Evolutionary conservation across 1,140 invertebrate genomes (phyloP), one percentile per base, ranked within the genome.

Genomic region (Ips typographus): DNA sequence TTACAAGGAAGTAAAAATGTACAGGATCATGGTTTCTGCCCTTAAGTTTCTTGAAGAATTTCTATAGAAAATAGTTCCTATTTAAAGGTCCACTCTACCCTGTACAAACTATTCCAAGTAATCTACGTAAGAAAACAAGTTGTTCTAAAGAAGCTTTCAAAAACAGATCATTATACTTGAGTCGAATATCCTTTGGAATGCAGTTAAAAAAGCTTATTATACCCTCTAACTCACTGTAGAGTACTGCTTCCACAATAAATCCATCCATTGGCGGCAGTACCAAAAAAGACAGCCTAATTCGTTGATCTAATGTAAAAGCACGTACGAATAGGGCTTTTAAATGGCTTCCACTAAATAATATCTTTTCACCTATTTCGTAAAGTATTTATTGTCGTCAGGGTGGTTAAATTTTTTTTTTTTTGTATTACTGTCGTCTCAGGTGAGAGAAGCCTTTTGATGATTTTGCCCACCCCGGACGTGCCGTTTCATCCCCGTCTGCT

Each of bases 391-490:
- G 47, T 41, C 49, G 44, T 7, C 37, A 53, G 47, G 61, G 61
- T 53, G 37, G 44, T 52, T 40, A 6, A 7, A 44, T 63, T 52
- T 52, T 49, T 63, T 40, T 60, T 52, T 40, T 8, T n/a, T 42
- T 38, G 7, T 59, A 59, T 59, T 59, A 36, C 37, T 37, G 5
- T 3, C 38, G 61, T 6, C 41, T 40, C 59, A 52, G 61, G 61
- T 63, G 61, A 63, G 44, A 51, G 42, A 8, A 6, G 4, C 3
- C 40, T 49, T 63, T 52, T 51, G 39, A 51, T 37, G 47, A 51
- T 63, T 63, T 63, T 39, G 61, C 61, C 61, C 61, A 63, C 47
- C 61, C 44, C 44, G 44, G 40, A 63, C 61, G 61, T 63, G 61
- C 44, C 47, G 22, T 8, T 63, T 63, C 44, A 49, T 22, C 44